These are phyloP conservation scores for Rousettus leschenaultii DNA, from an alignment of 2,113 vertebrate genomes.

Conservation along the genomic window DNA sequence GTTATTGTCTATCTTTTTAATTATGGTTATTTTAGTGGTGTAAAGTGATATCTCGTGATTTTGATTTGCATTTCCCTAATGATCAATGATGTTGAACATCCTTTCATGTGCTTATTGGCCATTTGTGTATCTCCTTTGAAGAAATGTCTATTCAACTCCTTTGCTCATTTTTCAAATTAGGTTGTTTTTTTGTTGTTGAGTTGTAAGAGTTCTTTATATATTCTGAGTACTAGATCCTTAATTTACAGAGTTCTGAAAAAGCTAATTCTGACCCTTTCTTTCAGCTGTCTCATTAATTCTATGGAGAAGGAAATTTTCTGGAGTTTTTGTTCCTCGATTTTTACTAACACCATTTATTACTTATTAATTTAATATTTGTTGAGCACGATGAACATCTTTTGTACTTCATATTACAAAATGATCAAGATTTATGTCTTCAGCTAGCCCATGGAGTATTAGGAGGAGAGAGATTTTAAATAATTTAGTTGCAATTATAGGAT, in stretches of 20 bases:
- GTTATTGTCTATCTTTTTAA: not conserved
- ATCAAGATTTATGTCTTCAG: not conserved
- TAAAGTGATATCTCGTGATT: not conserved
- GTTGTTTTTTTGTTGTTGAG: not conserved
- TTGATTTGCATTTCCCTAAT: not conserved
- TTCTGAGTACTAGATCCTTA: not conserved
- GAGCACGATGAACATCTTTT: not conserved
- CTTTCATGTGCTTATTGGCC: not conserved
- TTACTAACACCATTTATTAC: not conserved
- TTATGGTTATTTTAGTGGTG: not conserved
- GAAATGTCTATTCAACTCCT: not conserved
- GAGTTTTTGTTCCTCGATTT: not conserved
- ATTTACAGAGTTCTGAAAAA: not conserved
- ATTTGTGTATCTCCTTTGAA: not conserved
- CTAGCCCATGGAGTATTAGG: not conserved
- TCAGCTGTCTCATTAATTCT: not conserved
- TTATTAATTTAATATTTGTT: not conserved
- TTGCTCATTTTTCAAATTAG: not conserved
- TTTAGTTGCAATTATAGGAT: not conserved
- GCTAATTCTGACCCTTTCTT: not conserved
- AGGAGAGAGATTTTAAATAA: not conserved
- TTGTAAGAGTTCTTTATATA: not conserved
- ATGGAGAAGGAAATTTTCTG: not conserved
- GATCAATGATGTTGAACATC: not conserved
- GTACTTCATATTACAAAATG: not conserved